Base-by-base conservation (phyloP, 2,888 invertebrate species). In the Dendrolimus houi region DNA sequence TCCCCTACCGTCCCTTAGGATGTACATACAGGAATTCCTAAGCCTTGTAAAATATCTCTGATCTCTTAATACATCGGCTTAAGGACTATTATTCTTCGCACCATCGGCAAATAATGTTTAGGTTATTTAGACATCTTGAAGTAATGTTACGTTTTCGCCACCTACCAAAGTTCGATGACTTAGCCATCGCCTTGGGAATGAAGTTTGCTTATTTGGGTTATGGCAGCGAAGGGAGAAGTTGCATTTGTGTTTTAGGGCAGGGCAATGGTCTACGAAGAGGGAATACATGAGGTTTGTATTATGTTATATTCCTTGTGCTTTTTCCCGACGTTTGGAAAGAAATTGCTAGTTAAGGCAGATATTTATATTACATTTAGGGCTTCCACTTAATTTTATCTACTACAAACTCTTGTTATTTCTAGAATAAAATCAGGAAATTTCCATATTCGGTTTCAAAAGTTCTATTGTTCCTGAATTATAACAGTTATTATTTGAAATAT, bases 1-100 rank as follows among this genome's bases (percentile, higher is more conserved):
- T 76, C 74, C 79, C 70, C 68, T 66, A 62, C 63, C 62, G 59
- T 64, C 67, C 71, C 81, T 79, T 80, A 57, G 71, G 79, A 80
- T 81, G 78, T 74, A 70, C 75, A 67, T 69, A 70, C 70, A 63
- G 65, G 65, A 71, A 69, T 64, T 67, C 63, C 69, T 67, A 62
- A 68, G 64, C 67, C 59, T 66, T 56, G 52, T 52, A 57, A 63
- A 60, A 52, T 55, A 54, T 53, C 53, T 56, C 55, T 42, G 58
- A 55, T 58, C 58, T 65, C 69, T 70, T 75, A 71, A 55, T 2
- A 0, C 55, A 10, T 41, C 10, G 41, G 8, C 29, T 59, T 69
- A 78, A 67, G 64, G 68, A 54, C 55, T 59, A 67, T 58, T 65
- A 69, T 73, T n/a, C 56, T 17, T 54, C 60, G 56, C 41, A 52